Evolutionary conservation across 2,113 vertebrate species (phyloP), one percentile per base, ranked within the genome.

Genomic region (Zosterops pallidus): DNA sequence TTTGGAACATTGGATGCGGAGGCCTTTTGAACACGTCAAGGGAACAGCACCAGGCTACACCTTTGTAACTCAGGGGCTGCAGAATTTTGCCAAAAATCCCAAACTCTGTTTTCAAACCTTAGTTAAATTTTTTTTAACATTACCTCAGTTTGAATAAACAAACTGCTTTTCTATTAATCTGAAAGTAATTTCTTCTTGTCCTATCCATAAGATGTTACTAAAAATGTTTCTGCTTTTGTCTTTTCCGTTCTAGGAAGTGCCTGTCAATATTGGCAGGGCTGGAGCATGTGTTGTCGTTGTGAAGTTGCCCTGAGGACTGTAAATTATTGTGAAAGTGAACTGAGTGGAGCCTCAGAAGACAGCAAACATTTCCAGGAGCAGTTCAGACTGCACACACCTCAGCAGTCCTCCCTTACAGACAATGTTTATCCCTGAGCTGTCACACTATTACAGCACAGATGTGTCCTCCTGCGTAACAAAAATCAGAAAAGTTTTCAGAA

Each of bases 201-300:
- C 26, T 77, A 21, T 21, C 35, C 18, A 6, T 4, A 41, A 2
- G 1, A 49, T 5, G 55, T 19, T 74, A 46, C 24, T 75, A 70
- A 53, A 72, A 68, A 9, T 3, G 1, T 89, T 98, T 76, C 12
- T 12, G 14, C 21, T 17, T 44, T 49, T 10, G 2, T 11, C 14
- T 63, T 25, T 42, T 68, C 76, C 8, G 41, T 79, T 69, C 47
- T 41, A 99, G 99, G 99, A 99, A 98, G 98, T 99, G 89, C 98
- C 98, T 87, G 98, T 99, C 89, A 99, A 99, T 94, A 98, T 99
- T n/a, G 99, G 99, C 95, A 98, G 99, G 96, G 99, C 99, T 60
- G 99, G 99, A 64, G 98, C 99, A 16, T 99, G 99, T 67, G 98
- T 99, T 69, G 99, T 99, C 24, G 98, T 99, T 62, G 98, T 99